A percentile compares a stretch with the other conserved stretches of the same genome.
These are phyloP conservation scores for Heliornis fulica DNA, from an alignment of 2,113 vertebrate species.

Conservation along the genomic window DNA sequence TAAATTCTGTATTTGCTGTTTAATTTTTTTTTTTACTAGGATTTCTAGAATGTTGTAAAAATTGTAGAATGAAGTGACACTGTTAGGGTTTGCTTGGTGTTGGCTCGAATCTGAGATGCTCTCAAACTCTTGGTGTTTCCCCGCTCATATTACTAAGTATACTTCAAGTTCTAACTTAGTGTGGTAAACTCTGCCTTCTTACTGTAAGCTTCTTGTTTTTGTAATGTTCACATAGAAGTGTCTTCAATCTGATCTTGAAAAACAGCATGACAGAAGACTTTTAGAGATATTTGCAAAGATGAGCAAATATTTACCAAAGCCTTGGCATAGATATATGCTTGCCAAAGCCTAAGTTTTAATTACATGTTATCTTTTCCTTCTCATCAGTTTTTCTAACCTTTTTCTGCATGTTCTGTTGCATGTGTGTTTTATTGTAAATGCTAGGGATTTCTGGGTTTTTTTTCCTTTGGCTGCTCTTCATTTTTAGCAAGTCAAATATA, in stretches of 20 bases:
- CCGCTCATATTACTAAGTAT: neutral
- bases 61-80: neutral
- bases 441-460: neutral
- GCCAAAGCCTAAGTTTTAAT: neutral
- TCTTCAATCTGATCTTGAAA: neutral
- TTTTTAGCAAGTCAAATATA: slow-evolving; percentile 18
- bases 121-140: neutral
- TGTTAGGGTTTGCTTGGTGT: neutral
- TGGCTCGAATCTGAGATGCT: neutral
- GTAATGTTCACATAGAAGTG: neutral
- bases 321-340: slow-evolving; percentile 19
- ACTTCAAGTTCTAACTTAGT: neutral
- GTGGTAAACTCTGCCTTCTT: neutral
- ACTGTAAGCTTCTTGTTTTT: neutral
- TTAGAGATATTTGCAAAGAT: neutral
- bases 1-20: neutral
- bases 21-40: neutral
- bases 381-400: slow-evolving; percentile 19
- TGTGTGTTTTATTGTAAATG: slow-evolving; percentile 30
- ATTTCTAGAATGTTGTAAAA: neutral
- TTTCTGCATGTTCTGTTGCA: slow-evolving; percentile 58
- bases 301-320: neutral
- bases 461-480: slow-evolving; percentile 22
- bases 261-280: neutral
- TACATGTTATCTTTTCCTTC: slow-evolving; percentile 23